phyloP scores from a whole-genome alignment of 2,113 vertebrate genomes.

The Petaurus breviceps region DNA sequence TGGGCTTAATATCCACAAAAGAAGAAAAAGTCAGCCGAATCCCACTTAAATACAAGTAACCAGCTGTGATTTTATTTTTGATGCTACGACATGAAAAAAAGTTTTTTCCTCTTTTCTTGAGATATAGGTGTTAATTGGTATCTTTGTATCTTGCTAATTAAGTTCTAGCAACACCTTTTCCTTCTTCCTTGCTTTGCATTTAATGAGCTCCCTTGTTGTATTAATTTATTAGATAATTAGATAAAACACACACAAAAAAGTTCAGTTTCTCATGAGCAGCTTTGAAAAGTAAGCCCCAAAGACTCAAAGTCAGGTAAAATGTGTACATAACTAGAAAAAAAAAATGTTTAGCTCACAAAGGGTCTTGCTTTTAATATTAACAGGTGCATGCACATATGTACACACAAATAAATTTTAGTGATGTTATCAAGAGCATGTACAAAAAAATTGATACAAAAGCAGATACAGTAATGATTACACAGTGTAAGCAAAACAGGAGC shows the following conservation, averaged over 20 bases:
- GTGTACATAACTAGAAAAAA: slow-evolving; percentile 41
- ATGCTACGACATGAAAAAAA: slow-evolving; percentile 71
- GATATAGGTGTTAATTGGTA: slow-evolving; percentile 91
- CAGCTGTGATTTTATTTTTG: slow-evolving; percentile 85
- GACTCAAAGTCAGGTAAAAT: slow-evolving; percentile 61
- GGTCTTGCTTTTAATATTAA: slow-evolving; percentile 27
- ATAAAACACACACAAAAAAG: slow-evolving; percentile 80
- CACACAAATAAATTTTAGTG: slow-evolving; percentile 47
- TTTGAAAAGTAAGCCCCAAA: slow-evolving; percentile 67
- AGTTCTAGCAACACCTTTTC: slow-evolving; percentile 87
- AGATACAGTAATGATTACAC: slow-evolving; percentile 28
- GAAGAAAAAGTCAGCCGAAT: slow-evolving; percentile 75
- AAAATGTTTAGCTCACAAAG: neutral
- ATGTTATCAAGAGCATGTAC: slow-evolving; percentile 26
- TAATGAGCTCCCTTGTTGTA: slow-evolving; percentile 87
- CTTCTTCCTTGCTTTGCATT: slow-evolving; percentile 83
- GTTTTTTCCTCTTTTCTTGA: slow-evolving; percentile 77
- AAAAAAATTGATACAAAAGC: slow-evolving; percentile 32
- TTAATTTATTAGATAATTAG: slow-evolving; percentile 86
- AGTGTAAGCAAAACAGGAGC: slow-evolving; percentile 49
- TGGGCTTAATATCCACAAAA: slow-evolving; percentile 78
- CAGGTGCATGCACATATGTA: neutral
- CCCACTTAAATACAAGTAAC: slow-evolving; percentile 81
- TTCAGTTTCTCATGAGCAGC: slow-evolving; percentile 69
- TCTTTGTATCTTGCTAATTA: slow-evolving; percentile 90